Percentiles rank a stretch among this genome's conserved stretches.
Conservation (phyloP, 2,888 invertebrate genomes). For the Atrina japonica region DNA sequence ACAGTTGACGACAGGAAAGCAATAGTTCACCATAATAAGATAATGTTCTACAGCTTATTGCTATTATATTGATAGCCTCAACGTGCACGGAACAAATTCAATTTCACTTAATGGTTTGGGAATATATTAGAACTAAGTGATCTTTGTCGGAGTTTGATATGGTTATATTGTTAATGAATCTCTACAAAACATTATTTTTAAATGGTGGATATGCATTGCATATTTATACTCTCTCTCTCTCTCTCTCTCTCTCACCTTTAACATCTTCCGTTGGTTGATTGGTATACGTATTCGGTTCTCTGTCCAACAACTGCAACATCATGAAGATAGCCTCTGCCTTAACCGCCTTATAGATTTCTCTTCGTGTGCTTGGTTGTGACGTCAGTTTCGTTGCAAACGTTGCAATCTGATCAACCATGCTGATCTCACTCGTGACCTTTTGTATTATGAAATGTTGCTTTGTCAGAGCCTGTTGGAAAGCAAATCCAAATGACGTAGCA, state of each 20-base stretch:
- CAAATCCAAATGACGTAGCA: conserved; percentile 73
- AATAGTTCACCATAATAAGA: too few relatives aligned
- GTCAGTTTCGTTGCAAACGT: conserved; percentile 66
- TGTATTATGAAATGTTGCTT: conserved; percentile 66
- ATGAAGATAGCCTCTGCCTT: conserved; percentile 71
- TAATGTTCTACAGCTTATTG: too few relatives aligned
- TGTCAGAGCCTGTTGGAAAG: conserved; percentile 67
- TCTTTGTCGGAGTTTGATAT: too few relatives aligned
- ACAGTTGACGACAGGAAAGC: too few relatives aligned
- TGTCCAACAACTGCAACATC: conserved; percentile 65
- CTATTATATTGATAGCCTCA: too few relatives aligned
- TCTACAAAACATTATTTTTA: too few relatives aligned
- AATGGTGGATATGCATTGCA: too few relatives aligned
- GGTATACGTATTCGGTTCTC: conserved; percentile 51
- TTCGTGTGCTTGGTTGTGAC: conserved; percentile 34
- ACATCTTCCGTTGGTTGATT: conserved; percentile 59
- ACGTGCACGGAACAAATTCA: too few relatives aligned
- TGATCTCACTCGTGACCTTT: conserved; percentile 65
- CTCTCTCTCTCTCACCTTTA: conserved; percentile 51
- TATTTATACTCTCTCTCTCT: too few relatives aligned
- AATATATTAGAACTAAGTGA: too few relatives aligned
- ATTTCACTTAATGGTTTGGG: too few relatives aligned
- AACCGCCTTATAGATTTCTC: conserved; percentile 59
- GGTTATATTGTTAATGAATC: too few relatives aligned
- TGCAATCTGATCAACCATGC: conserved; percentile 70